A percentile compares a stretch with the other conserved stretches of the same genome.
Evolutionary conservation across 1,140 invertebrate genomes (phyloP).

Genomic region (Bombus waltoni): DNA sequence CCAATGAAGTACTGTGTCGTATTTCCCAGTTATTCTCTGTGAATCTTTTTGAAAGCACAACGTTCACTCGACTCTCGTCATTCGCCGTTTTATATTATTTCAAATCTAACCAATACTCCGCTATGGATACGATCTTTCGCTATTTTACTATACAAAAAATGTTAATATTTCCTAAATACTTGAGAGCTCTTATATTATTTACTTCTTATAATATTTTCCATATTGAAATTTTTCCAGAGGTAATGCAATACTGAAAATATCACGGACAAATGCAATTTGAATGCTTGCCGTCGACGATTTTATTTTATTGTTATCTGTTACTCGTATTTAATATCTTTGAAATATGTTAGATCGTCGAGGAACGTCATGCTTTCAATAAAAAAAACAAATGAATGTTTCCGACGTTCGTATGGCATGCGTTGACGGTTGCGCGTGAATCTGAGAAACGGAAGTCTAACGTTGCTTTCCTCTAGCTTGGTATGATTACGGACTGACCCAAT

Average conservation of each 20-base stretch:
- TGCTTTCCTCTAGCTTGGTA: conserved; percentile 91
- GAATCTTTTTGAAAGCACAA: conserved; percentile 31
- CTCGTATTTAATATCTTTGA: background rate
- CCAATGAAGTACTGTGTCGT: conserved; percentile 79
- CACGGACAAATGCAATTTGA: too few species aligned
- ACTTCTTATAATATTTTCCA: background rate
- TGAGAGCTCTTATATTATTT: background rate
- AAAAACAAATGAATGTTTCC: conserved; percentile 22
- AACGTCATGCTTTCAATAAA: background rate
- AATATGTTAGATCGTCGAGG: background rate
- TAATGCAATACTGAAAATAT: background rate
- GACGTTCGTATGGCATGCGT: conserved; percentile 47
- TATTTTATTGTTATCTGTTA: background rate
- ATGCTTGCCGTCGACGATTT: background rate
- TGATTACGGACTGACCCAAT: conserved; percentile 92
- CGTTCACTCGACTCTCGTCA: background rate
- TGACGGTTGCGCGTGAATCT: conserved; percentile 26
- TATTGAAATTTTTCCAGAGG: background rate
- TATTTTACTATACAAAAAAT: background rate
- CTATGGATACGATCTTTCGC: background rate
- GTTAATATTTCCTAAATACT: background rate
- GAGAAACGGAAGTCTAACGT: conserved; percentile 49
- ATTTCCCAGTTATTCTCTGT: conserved; percentile 56
- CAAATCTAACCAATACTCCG: background rate
- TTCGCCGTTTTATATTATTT: background rate